These are phyloP conservation scores for Apamea sordens DNA, from an alignment of 2,888 invertebrate species.

Conservation along the genomic window DNA sequence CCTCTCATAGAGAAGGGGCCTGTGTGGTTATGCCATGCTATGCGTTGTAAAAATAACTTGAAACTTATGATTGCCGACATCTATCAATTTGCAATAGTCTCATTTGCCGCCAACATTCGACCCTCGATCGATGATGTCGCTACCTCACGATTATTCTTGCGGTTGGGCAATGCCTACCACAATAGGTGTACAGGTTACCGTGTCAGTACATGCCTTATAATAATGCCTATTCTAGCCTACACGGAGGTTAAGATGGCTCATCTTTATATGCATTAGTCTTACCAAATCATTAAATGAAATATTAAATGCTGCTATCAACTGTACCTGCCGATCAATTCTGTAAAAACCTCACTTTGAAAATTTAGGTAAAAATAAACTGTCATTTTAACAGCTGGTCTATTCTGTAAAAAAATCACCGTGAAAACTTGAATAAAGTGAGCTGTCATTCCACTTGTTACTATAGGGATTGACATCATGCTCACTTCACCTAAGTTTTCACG, in stretches of 20 bases:
- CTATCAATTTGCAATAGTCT: constrained; percentile 6
- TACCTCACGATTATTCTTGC: constrained; percentile 23
- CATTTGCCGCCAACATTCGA: neutral
- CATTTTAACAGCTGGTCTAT: neutral
- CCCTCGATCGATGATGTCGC: constrained; percentile 13
- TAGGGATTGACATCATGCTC: no score
- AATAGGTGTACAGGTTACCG: constrained; percentile 34
- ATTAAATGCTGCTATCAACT: neutral
- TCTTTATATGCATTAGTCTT: constrained; percentile 34
- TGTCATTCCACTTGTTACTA: no score
- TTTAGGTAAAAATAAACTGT: neutral
- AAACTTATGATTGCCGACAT: neutral
- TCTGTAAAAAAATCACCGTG: neutral
- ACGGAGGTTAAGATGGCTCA: constrained; percentile 10
- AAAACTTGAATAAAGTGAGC: neutral
- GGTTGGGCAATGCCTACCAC: constrained; percentile 38
- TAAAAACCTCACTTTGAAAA: neutral
- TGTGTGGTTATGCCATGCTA: neutral
- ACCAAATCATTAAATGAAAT: constrained; percentile 1
- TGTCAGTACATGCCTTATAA: constrained; percentile 34
- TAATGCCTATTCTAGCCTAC: constrained; percentile 41
- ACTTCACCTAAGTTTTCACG: no score
- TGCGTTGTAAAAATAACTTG: neutral
- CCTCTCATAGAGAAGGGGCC: neutral
- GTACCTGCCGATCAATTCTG: neutral